Evolutionary conservation across 2,797 vertebrate genomes (phyloP).

Genomic region (Hirundo rustica): DNA sequence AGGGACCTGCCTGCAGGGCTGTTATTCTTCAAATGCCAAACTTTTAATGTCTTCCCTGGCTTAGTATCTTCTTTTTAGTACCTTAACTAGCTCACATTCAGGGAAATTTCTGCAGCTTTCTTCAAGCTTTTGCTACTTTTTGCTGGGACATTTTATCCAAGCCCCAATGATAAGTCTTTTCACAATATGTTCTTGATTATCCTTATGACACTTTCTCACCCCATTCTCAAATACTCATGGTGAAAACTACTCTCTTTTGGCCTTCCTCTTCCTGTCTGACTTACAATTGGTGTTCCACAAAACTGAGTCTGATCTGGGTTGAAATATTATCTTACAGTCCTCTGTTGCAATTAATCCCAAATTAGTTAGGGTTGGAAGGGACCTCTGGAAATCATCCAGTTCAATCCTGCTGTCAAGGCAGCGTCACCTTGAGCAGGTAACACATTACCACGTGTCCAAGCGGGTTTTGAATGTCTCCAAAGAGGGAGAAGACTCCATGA

Average conservation of each 20-base stretch:
- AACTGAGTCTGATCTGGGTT: not conserved
- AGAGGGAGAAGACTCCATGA: accelerated
- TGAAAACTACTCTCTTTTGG: not conserved
- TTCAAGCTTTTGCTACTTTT: not conserved
- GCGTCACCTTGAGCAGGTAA: not conserved
- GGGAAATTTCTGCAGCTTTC: not conserved
- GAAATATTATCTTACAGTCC: not conserved
- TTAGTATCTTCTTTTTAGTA: not conserved
- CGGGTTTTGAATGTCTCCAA: not conserved
- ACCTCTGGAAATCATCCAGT: not conserved
- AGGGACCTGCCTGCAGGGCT: not conserved
- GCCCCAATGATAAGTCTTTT: not conserved
- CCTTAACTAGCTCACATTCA: not conserved
- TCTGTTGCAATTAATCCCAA: not conserved
- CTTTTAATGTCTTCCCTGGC: not conserved
- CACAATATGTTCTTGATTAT: not conserved
- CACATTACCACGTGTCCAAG: not conserved
- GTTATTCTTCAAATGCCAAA: not conserved
- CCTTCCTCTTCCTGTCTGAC: not conserved
- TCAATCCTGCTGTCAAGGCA: not conserved
- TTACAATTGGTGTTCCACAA: not conserved
- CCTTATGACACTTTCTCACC: not conserved
- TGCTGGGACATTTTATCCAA: not conserved
- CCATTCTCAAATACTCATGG: not conserved
- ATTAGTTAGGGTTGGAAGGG: not conserved